These are phyloP conservation scores for Caenorhabditis sulstoni DNA, from an alignment of 2,888 invertebrate genomes.

Conservation along the genomic window DNA sequence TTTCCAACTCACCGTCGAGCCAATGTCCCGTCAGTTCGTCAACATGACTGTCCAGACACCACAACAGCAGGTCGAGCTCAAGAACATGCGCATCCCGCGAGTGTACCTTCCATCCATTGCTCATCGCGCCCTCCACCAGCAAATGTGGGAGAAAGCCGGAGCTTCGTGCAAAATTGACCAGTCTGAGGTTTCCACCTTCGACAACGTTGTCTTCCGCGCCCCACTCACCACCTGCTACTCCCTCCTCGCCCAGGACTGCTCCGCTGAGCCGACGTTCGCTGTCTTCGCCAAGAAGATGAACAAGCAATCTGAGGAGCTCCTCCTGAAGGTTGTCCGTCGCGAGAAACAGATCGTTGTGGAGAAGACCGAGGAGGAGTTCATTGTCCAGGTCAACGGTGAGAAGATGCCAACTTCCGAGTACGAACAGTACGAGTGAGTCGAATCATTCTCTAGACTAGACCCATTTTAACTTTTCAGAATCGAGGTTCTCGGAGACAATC, in stretches of 20 bases:
- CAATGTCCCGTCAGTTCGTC: constrained; percentile 67
- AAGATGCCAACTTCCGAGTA: constrained; percentile 35
- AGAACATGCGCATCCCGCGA: constrained; percentile 45
- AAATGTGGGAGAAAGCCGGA: constrained; percentile 44
- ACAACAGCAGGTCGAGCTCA: constrained; percentile 51
- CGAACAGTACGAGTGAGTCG: constrained; percentile 41
- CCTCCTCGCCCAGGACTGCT: constrained; percentile 82
- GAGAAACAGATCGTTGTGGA: constrained; percentile 56
- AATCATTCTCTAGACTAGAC: too few species aligned
- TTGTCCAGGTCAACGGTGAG: constrained; percentile 65
- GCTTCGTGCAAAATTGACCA: constrained; percentile 55
- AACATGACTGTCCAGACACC: constrained; percentile 75
- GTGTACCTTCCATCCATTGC: constrained; percentile 53
- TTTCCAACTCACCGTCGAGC: constrained; percentile 70
- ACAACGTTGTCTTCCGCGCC: constrained; percentile 74
- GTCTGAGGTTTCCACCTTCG: constrained; percentile 77
- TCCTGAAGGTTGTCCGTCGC: constrained; percentile 71
- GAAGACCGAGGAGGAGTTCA: constrained; percentile 53
- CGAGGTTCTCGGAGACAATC: constrained; percentile 54
- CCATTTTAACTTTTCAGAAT: constrained; percentile 46
- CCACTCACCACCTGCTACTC: constrained; percentile 80
- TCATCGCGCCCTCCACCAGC: constrained; percentile 26
- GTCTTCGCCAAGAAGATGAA: constrained; percentile 80
- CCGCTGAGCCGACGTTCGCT: constrained; percentile 79
- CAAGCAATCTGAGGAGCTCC: constrained; percentile 66